Evolutionary conservation across 2,888 invertebrate genomes (phyloP).

Genomic region (Meghimatium bilineatum): DNA sequence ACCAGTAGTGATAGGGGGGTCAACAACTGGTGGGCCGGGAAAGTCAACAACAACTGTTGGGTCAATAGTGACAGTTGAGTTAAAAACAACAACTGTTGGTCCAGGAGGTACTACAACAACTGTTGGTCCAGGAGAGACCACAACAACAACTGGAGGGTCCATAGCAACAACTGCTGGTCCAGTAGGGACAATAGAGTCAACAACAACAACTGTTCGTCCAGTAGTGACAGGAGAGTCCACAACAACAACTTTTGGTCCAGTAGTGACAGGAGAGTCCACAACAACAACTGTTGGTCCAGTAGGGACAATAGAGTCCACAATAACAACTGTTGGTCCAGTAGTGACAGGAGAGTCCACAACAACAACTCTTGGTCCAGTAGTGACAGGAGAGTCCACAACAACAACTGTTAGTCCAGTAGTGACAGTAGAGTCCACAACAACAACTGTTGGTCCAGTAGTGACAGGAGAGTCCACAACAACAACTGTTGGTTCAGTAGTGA

Average conservation of each 20-base stretch:
- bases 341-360: background rate
- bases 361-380: background rate
- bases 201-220: slow-evolving; percentile 16
- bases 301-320: background rate
- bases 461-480: background rate
- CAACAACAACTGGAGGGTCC: background rate
- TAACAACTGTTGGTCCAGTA: background rate
- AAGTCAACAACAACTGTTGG: background rate
- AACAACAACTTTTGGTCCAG: slow-evolving; percentile 2
- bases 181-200: background rate
- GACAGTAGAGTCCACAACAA: slow-evolving; percentile 20
- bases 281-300: background rate
- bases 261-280: background rate
- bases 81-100: background rate
- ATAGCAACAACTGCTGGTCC: background rate
- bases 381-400: too few species aligned
- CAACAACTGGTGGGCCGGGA: slow-evolving; percentile 25
- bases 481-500: background rate
- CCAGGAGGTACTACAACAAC: background rate
- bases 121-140: background rate
- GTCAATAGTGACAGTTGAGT: background rate
- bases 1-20: background rate
- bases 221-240: slow-evolving; percentile 15
- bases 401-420: slow-evolving; percentile 6
- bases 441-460: background rate